phyloP scores from a whole-genome alignment of 2,797 vertebrate species.

The Anisognathus igniventris region DNA sequence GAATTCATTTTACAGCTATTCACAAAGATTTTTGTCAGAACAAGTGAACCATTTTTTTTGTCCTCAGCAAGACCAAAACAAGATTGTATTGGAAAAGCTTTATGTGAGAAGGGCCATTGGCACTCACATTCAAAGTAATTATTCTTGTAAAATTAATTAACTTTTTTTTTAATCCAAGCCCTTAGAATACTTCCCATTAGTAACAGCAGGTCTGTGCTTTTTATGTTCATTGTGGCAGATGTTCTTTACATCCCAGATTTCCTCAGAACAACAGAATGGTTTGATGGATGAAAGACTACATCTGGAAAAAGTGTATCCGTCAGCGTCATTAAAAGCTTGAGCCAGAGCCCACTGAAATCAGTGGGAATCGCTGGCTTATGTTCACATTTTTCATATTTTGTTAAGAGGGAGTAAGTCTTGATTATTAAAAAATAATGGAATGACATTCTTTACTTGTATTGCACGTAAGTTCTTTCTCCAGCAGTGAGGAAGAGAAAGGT shows the following conservation, averaged over 20 bases:
- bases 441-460: background rate
- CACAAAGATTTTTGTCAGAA: background rate
- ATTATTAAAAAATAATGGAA: background rate
- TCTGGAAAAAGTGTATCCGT: constrained; percentile 34
- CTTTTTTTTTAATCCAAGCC: constrained; percentile 5
- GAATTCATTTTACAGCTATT: background rate
- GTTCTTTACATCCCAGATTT: constrained; percentile 44
- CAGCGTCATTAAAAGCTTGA: constrained; percentile 15
- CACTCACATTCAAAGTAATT: constrained; percentile 34
- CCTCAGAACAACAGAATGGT: constrained; percentile 33
- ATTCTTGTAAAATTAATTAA: constrained; percentile 64
- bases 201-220: constrained; percentile 47
- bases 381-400: constrained; percentile 40
- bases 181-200: constrained; percentile 32
- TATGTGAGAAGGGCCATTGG: constrained; percentile 28
- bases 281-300: constrained; percentile 40
- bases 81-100: constrained; percentile 37
- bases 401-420: background rate
- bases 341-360: constrained; percentile 23
- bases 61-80: constrained; percentile 6
- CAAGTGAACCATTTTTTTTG: background rate
- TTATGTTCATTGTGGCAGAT: constrained; percentile 50
- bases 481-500: background rate
- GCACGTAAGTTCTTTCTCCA: background rate
- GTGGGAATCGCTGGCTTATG: background rate